These are phyloP conservation scores for Pogonus chalceus DNA, from an alignment of 1,140 invertebrate genomes.

Conservation along the genomic window DNA sequence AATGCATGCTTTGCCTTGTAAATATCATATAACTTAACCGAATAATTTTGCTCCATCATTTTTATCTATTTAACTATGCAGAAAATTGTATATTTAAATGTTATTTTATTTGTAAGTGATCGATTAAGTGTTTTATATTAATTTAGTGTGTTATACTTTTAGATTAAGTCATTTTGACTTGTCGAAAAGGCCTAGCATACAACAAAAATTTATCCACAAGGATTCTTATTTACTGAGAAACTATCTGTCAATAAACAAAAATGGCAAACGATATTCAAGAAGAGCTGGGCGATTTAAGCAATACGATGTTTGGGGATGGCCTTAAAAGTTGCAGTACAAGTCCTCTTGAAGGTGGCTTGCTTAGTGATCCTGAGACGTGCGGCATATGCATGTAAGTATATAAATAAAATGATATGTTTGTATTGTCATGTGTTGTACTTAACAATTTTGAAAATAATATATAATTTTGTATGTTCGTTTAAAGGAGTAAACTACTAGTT, in stretches of 20 bases:
- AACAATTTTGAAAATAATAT: not conserved
- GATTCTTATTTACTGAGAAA: conserved; percentile 24
- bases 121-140: not conserved
- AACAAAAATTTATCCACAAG: conserved; percentile 10
- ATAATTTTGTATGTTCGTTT: conserved; percentile 25
- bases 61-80: not conserved
- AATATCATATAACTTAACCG: not conserved
- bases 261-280: conserved; percentile 23
- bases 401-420: conserved; percentile 8
- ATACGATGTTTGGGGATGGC: conserved; percentile 28
- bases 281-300: conserved; percentile 25
- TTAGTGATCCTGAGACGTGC: conserved; percentile 33
- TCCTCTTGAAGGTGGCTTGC: conserved; percentile 32
- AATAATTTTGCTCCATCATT: conserved; percentile 6
- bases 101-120: not conserved
- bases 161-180: conserved; percentile 1
- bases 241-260: conserved; percentile 21
- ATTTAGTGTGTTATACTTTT: not conserved
- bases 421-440: not conserved
- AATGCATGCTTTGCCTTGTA: conserved; percentile 2
- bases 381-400: conserved; percentile 31
- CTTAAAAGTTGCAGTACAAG: conserved; percentile 28
- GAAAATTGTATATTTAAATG: not conserved
- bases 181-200: not conserved
- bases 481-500: conserved; percentile 60